Percentiles rank a stretch among this genome's conserved stretches.
These are phyloP conservation scores for Hippocampus guttulatus DNA, from an alignment of 2,113 vertebrate species.

Conservation along the genomic window DNA sequence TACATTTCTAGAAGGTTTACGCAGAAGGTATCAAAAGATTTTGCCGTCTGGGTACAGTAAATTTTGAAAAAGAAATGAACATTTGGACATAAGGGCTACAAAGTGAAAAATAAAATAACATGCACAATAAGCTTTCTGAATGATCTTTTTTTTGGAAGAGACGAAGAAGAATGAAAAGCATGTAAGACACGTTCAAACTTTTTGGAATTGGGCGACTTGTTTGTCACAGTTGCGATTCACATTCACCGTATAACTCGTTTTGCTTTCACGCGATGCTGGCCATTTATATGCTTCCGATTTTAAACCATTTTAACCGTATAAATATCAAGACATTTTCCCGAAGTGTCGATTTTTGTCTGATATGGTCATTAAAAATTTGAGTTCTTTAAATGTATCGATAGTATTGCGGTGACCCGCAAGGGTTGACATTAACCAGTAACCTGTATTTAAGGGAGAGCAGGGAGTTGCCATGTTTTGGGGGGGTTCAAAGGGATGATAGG, in stretches of 20 bases:
- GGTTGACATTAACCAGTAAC: too few species aligned
- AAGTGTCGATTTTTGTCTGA: not conserved
- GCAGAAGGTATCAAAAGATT: not conserved
- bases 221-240: not conserved
- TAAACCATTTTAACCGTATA: not conserved
- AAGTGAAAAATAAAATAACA: not conserved
- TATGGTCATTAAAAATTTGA: not conserved
- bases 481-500: too few species aligned
- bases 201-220: not conserved
- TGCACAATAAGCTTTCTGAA: not conserved
- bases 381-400: too few species aligned
- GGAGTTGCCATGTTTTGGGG: too few species aligned
- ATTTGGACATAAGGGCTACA: not conserved
- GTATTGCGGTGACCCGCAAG: too few species aligned
- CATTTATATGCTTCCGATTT: not conserved
- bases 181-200: not conserved
- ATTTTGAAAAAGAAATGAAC: not conserved
- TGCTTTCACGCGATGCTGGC: not conserved
- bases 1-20: not conserved
- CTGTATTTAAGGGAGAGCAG: too few species aligned
- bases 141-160: not conserved
- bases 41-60: not conserved
- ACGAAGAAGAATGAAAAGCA: not conserved
- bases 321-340: not conserved
- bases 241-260: not conserved